Percentiles rank a stretch among this genome's conserved stretches.
These are phyloP conservation scores for Pygoscelis adeliae DNA, from an alignment of 2,113 vertebrate species.

Conservation along the genomic window DNA sequence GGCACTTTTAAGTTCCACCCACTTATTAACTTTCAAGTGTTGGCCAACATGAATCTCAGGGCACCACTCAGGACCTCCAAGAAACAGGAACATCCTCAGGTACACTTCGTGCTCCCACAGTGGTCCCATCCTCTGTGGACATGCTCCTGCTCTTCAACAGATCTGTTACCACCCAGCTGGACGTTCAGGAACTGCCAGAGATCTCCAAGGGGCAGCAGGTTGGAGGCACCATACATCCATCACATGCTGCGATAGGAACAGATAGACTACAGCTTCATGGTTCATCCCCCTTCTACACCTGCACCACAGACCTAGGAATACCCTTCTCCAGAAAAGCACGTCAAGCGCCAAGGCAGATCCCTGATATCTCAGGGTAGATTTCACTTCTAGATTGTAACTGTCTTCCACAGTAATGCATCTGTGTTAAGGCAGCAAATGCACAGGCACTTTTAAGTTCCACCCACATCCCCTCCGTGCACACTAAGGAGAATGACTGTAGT, in stretches of 20 bases:
- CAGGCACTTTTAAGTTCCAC: neutral
- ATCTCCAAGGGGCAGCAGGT: too few relatives aligned
- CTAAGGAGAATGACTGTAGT: neutral
- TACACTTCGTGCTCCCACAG: too few relatives aligned
- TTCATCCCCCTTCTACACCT: neutral
- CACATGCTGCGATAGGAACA: rapidly evolving
- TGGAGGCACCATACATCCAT: rapidly evolving
- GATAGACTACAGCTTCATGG: neutral
- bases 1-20: neutral
- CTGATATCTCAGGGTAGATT: neutral
- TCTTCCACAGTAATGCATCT: neutral
- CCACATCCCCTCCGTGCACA: rapidly evolving
- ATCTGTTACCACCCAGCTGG: too few relatives aligned
- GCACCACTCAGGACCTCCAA: too few relatives aligned
- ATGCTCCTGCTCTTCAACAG: too few relatives aligned
- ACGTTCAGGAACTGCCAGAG: too few relatives aligned
- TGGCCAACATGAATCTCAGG: too few relatives aligned
- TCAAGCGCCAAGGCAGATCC: neutral
- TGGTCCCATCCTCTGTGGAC: too few relatives aligned
- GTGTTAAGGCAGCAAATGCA: neutral
- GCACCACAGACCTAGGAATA: neutral
- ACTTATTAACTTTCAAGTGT: too few relatives aligned
- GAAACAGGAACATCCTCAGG: too few relatives aligned
- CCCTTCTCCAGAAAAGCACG: neutral
- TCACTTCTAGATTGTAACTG: neutral